Evolutionary conservation across 2,797 vertebrate genomes (phyloP), one percentile per base, ranked within the genome.

Genomic region (Urosaurus nigricauda): DNA sequence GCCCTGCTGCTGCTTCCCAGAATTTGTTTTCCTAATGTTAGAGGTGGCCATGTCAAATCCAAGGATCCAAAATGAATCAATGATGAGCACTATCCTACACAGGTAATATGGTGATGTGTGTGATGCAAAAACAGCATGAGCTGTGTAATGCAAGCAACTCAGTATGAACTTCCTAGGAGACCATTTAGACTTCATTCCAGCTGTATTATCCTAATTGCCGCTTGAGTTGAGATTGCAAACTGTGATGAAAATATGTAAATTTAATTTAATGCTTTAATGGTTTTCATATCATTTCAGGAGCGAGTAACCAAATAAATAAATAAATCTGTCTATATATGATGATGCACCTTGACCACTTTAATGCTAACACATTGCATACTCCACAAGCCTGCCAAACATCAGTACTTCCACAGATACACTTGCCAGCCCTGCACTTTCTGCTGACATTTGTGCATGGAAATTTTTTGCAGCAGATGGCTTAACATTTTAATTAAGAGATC

Each of bases 221-320:
- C 89, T 70, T 81, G 43, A 87, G 70, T 40, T 89, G 60, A 90
- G 84, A 95, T 89, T 43, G 81, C 71, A 91, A 92, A 82, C 89
- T 87, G 84, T 90, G 91, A 90, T 87, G 88, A 89, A 88, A 91
- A 81, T 74, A 94, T 81, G 89, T 47, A 94, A 93, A 94, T 93
- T 91, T 83, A 95, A 95, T 95, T 94, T 95, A 95, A 93, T 87
- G 89, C 92, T 94, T 94, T 92, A 94, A 94, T 87, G 77, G 73
- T 81, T 93, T 91, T 80, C 79, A 60, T 87, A 85, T 89, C 86
- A 89, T 74, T 93, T 63, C 89, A 92, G 90, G 87, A 92, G 14
- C 40, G 32, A 94, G 16, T 6, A n/a, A 43, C 16, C 17, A 74
- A 68, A 51, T 9, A 82, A 26, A 73, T n/a, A 68, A 32, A 83